Conservation (phyloP, 2,888 invertebrate genomes). For the Troglohyphantes excavatus region DNA sequence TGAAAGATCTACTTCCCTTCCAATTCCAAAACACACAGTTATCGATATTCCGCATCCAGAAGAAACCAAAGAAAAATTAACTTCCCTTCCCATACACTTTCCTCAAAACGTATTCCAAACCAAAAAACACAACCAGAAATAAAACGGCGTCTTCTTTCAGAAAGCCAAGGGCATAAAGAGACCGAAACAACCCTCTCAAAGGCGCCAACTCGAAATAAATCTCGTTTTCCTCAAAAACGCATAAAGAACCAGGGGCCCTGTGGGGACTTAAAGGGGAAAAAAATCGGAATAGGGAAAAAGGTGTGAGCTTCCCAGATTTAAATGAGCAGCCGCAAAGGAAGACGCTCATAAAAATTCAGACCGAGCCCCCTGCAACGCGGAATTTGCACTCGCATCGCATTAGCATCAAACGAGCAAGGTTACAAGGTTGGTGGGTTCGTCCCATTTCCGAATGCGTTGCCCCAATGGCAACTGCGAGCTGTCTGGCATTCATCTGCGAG, state of each 20-base stretch:
- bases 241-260: slow-evolving; percentile 34
- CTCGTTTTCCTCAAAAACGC: slow-evolving; percentile 44
- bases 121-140: neutral
- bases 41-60: neutral
- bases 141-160: neutral
- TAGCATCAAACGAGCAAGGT: slow-evolving; percentile 18
- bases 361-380: neutral
- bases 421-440: neutral
- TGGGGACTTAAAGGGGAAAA: neutral
- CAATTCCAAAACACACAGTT: too few relatives aligned
- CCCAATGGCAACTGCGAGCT: neutral
- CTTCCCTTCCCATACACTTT: neutral
- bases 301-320: slow-evolving; percentile 36
- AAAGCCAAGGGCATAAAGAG: slow-evolving; percentile 30
- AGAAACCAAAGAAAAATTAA: neutral
- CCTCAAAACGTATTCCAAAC: neutral
- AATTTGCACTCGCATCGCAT: slow-evolving; percentile 35
- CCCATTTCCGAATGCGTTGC: neutral
- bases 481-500: too few relatives aligned
- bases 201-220: slow-evolving; percentile 25
- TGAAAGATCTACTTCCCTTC: too few relatives aligned
- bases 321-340: slow-evolving; percentile 25
- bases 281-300: neutral
- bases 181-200: slow-evolving; percentile 15
- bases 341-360: slow-evolving; percentile 16